A percentile compares a stretch with the other conserved stretches of the same genome.
phyloP scores from a whole-genome alignment of 2,797 vertebrate genomes.

The Acanthurus lineatus region DNA sequence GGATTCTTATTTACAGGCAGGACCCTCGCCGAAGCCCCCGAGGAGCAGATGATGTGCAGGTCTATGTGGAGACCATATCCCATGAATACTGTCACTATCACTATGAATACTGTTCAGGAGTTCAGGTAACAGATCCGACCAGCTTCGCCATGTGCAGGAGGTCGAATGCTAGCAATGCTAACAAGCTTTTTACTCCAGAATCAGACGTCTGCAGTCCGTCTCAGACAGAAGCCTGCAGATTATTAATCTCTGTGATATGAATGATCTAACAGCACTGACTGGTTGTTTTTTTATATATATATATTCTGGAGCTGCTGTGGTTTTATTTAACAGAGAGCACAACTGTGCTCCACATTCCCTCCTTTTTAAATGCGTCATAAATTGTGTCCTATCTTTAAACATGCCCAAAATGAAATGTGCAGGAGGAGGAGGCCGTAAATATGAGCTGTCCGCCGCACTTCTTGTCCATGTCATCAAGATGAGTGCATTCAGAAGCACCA shows the following conservation, averaged over 20 bases:
- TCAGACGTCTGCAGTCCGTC: constrained; percentile 58
- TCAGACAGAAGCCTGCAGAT: constrained; percentile 47
- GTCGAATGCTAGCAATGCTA: constrained; percentile 51
- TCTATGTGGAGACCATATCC: constrained; percentile 76
- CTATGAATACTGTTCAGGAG: constrained; percentile 66
- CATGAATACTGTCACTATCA: constrained; percentile 71
- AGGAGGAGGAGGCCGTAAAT: constrained; percentile 75
- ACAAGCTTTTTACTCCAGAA: constrained; percentile 57
- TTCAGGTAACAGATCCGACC: constrained; percentile 61
- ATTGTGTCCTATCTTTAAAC: constrained; percentile 81
- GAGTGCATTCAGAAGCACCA: constrained; percentile 64
- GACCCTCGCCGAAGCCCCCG: constrained; percentile 79
- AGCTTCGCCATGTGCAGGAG: constrained; percentile 28
- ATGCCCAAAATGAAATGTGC: constrained; percentile 79
- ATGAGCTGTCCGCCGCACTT: constrained; percentile 65
- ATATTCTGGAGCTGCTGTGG: constrained; percentile 59
- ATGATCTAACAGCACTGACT: constrained; percentile 72
- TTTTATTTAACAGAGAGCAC: constrained; percentile 79
- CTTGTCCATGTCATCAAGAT: constrained; percentile 75
- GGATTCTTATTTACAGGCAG: constrained; percentile 85
- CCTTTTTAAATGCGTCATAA: constrained; percentile 81
- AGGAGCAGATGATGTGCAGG: constrained; percentile 80
- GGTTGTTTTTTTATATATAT: constrained; percentile 60
- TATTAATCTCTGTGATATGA: constrained; percentile 66
- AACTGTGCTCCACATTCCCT: constrained; percentile 72